A percentile compares a stretch with the other conserved stretches of the same genome.
These are phyloP conservation scores for Chrysemys picta DNA, from an alignment of 2,113 vertebrate species.

Conservation along the genomic window DNA sequence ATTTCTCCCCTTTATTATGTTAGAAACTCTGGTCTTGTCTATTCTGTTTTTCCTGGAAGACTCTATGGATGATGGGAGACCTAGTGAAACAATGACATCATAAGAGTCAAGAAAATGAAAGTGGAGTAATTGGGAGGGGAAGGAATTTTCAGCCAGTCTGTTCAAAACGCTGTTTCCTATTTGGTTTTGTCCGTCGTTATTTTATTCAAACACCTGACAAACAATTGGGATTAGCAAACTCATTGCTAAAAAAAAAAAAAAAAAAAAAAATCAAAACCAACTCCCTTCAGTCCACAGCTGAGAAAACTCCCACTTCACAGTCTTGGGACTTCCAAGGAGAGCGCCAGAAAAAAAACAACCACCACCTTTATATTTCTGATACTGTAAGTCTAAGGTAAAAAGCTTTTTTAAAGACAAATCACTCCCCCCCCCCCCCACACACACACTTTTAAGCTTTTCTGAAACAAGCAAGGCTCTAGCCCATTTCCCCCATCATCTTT, in stretches of 20 bases:
- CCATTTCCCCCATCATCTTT: not conserved
- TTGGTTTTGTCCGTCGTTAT: not conserved
- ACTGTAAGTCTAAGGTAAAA: not conserved
- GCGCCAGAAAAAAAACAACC: not conserved
- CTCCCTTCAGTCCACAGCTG: not conserved
- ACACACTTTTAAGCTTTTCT: not conserved
- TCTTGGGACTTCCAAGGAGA: not conserved
- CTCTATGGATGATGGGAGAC: not conserved
- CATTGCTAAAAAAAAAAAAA: not conserved
- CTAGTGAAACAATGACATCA: not conserved
- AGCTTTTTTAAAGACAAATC: not conserved
- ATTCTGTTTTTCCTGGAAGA: not conserved
- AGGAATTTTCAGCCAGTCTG: not conserved
- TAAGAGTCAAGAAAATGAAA: not conserved
- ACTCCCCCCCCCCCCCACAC: not conserved
- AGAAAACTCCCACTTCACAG: not conserved
- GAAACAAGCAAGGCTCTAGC: not conserved
- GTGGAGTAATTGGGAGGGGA: not conserved
- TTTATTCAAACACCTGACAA: not conserved
- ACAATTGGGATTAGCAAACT: not conserved
- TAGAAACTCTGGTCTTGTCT: not conserved
- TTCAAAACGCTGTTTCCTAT: not conserved
- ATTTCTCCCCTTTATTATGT: not conserved
- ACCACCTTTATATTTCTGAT: not conserved
- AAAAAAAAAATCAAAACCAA: not conserved